phyloP scores from a whole-genome alignment of 2,113 vertebrate genomes.

The Nipponia nippon region DNA sequence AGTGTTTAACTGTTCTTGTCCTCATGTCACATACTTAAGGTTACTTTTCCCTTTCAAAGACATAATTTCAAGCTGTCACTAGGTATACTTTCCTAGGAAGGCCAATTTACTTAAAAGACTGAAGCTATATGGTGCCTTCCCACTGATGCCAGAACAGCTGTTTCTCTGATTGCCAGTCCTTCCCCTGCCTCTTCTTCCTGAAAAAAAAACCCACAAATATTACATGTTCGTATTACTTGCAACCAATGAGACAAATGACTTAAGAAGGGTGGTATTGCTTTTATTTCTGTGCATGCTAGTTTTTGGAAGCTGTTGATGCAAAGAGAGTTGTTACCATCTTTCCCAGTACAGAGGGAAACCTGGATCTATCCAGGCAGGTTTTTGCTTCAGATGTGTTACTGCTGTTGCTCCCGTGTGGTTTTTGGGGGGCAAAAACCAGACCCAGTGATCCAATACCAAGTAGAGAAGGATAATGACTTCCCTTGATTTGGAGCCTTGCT shows the following conservation, averaged over 20 bases:
- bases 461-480: neutral
- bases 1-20: slow-evolving; percentile 11
- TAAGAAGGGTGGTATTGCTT: neutral
- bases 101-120: neutral
- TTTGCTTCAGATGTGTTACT: neutral
- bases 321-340: neutral
- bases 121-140: neutral
- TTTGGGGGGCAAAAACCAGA: neutral
- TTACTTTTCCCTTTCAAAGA: neutral
- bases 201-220: neutral
- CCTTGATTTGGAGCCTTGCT: neutral
- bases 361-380: neutral
- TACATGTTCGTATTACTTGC: neutral
- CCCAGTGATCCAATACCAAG: neutral
- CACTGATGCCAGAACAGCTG: neutral
- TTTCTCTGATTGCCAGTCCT: neutral
- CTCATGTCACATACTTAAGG: neutral
- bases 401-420: neutral
- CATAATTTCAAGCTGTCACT: neutral
- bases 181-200: neutral
- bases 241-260: neutral
- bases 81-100: neutral
- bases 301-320: neutral
- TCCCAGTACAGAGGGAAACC: neutral
- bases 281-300: neutral